phyloP scores from a whole-genome alignment of 2,113 vertebrate species.

The Alectura lathami region DNA sequence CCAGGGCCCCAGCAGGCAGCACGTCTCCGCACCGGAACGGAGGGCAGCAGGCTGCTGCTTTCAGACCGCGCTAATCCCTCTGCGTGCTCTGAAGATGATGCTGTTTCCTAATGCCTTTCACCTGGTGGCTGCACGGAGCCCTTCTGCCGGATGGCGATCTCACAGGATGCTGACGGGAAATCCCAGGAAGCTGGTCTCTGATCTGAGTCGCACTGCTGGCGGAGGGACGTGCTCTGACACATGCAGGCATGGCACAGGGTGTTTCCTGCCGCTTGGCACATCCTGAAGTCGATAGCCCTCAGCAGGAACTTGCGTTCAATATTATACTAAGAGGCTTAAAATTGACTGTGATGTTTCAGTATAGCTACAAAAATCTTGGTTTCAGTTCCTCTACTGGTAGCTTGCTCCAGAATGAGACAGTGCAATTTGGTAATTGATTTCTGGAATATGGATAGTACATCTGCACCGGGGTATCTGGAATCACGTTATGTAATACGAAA shows the following conservation, averaged over 20 bases:
- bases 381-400: background rate
- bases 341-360: constrained; percentile 8
- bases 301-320: constrained; percentile 24
- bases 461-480: background rate
- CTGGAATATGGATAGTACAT: background rate
- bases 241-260: background rate
- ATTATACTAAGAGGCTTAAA: constrained; percentile 46
- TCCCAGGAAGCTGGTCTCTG: constrained; percentile 1
- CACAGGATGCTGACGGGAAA: background rate
- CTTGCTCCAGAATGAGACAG: background rate
- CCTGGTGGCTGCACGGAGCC: background rate
- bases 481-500: background rate
- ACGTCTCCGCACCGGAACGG: background rate
- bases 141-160: constrained; percentile 2
- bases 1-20: background rate
- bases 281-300: constrained; percentile 6
- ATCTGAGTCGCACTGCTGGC: constrained; percentile 8
- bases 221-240: background rate
- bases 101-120: background rate
- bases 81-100: background rate
- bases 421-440: background rate
- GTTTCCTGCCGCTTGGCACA: constrained; percentile 31
- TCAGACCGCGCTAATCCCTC: constrained; percentile 8
- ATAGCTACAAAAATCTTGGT: background rate
- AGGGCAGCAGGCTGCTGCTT: background rate